Evolutionary conservation across 2,113 vertebrate genomes (phyloP).

Genomic region (Sylvietta virens): DNA sequence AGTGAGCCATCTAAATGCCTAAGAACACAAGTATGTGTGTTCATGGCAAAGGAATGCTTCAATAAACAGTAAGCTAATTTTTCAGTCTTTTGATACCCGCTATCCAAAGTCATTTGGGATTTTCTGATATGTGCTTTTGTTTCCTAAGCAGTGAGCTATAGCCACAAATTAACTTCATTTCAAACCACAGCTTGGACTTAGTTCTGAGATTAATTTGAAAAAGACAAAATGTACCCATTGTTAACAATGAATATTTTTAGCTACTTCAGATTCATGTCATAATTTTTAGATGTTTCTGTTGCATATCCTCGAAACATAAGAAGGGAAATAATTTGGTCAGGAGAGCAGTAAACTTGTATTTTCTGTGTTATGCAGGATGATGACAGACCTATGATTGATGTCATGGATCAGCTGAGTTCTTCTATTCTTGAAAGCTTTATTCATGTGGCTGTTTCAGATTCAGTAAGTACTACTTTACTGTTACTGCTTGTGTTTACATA

Average conservation of each 20-base stretch:
- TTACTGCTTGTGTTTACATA: background rate
- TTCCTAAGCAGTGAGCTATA: background rate
- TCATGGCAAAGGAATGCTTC: conserved; percentile 28
- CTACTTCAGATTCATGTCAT: background rate
- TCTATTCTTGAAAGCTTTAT: conserved; percentile 96
- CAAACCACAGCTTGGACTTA: background rate
- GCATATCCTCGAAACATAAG: background rate
- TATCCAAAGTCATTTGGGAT: conserved; percentile 10
- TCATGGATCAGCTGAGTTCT: conserved; percentile 97
- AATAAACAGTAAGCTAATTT: conserved; percentile 9
- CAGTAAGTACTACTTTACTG: conserved; percentile 76
- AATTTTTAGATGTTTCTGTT: background rate
- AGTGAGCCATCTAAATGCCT: conserved; percentile 21
- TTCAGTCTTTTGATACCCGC: conserved; percentile 13
- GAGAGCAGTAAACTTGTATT: background rate
- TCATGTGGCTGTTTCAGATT: conserved; percentile 93
- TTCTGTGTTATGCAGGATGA: conserved; percentile 81
- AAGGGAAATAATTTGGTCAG: background rate
- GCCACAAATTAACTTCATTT: conserved; percentile 16
- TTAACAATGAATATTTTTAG: background rate
- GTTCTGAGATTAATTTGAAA: background rate
- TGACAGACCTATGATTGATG: conserved; percentile 97
- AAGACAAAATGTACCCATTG: background rate
- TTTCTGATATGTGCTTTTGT: conserved; percentile 31
- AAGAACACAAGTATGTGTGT: conserved; percentile 40